These are phyloP conservation scores for Anguilla rostrata DNA, from an alignment of 2,113 vertebrate genomes.

Conservation along the genomic window DNA sequence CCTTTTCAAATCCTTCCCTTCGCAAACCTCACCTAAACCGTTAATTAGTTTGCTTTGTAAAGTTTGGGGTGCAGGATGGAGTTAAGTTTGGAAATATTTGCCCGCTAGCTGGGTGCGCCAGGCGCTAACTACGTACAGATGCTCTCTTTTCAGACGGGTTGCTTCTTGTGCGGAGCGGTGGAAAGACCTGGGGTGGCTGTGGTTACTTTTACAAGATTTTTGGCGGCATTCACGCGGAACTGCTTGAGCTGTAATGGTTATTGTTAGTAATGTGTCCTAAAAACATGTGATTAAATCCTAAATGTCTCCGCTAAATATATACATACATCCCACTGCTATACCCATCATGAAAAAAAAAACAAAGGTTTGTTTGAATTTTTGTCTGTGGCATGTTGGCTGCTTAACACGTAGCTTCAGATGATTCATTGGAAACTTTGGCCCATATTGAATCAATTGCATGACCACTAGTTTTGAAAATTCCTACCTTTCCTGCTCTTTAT, in stretches of 20 bases:
- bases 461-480: slow-evolving; percentile 39
- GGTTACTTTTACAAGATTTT: slow-evolving; percentile 98
- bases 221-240: slow-evolving; percentile 88
- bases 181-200: slow-evolving; percentile 80
- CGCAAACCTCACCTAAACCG: slow-evolving; percentile 79
- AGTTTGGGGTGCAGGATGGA: slow-evolving; percentile 86
- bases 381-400: slow-evolving; percentile 23
- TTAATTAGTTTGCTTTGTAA: slow-evolving; percentile 92
- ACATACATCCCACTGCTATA: slow-evolving; percentile 36
- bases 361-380: slow-evolving; percentile 54
- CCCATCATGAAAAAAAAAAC: slow-evolving; percentile 35
- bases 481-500: no score
- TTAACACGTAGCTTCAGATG: slow-evolving; percentile 34
- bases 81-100: slow-evolving; percentile 84
- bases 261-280: slow-evolving; percentile 88
- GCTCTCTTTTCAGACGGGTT: slow-evolving; percentile 93
- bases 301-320: slow-evolving; percentile 32
- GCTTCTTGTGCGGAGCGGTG: slow-evolving; percentile 73
- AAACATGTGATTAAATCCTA: slow-evolving; percentile 75
- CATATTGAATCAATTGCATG: slow-evolving; percentile 54
- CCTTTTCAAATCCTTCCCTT: slow-evolving; percentile 86
- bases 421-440: slow-evolving; percentile 33
- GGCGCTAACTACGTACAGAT: slow-evolving; percentile 96
- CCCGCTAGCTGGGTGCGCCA: slow-evolving; percentile 91
- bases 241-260: slow-evolving; percentile 89